Base-by-base conservation (phyloP, 2,113 vertebrate species). In the Xiphophorus couchianus region DNA sequence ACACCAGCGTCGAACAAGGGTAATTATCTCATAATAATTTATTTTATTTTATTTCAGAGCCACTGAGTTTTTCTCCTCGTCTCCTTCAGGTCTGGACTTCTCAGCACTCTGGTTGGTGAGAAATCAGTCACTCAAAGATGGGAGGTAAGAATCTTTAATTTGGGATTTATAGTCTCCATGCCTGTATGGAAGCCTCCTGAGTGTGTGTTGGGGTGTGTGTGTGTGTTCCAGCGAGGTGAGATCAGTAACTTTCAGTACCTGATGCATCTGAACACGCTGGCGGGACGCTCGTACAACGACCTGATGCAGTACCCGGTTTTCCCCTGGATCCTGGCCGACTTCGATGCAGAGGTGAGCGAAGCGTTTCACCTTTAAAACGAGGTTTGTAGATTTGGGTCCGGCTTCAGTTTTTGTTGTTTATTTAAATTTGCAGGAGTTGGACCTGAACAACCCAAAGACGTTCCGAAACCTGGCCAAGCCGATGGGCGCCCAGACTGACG, bases 171-270 rank as follows among this genome's bases (percentile, higher is more conserved):
- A 30, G 5, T 44, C 1, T 17, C 12, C 8, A 7, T 14, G 7
- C 31, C 13, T 30, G 11, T 11, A 25, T 9, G 17, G 29, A 28
- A 39, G 5, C 29, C 37, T 48, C 7, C 30, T 67, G 66, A 7
- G 51, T 14, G 11, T 30, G 9, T 76, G 37, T 29, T 6, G 74
- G 37, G 25, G 14, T 64, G 1, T 37, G 35, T 37, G 0, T 68
- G 3, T 86, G n/a, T 74, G 68, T 54, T 35, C 60, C 88, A 98
- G 98, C 95, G 97, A 94, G 98, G 98, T 78, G 98, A 99, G 92
- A 99, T 99, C 94, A 99, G 98, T 91, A 99, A 99, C 89, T 99
- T 99, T 94, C 98, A 99, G 93, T 99, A 99, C 84, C 89, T 99
- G 92, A 99, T 99, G 98, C 98, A 99, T 86, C 94, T 99, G 71